Conservation (phyloP, 2,888 invertebrate species). For the Calephelis perditalis region DNA sequence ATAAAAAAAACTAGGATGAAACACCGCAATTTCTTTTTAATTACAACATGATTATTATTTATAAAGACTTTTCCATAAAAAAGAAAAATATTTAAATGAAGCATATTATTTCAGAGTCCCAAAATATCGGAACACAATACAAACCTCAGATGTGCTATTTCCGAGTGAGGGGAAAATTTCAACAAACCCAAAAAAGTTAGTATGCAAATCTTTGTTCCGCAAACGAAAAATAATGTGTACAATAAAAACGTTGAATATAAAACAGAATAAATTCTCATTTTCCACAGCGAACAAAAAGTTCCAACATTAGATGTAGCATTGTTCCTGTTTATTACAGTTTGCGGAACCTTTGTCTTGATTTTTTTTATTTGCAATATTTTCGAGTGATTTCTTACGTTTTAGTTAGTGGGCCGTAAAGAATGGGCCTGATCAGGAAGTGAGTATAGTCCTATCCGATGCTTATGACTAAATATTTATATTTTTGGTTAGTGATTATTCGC, state of each 20-base stretch:
- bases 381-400: background rate
- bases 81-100: too few species aligned
- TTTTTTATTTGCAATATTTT: conserved; percentile 9
- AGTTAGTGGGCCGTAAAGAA: too few species aligned
- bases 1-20: too few species aligned
- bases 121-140: conserved; percentile 7
- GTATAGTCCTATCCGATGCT: too few species aligned
- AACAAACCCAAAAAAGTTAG: conserved; percentile 23
- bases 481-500: too few species aligned
- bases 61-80: too few species aligned
- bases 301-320: conserved; percentile 21
- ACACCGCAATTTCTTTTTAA: too few species aligned
- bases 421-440: too few species aligned
- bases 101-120: conserved; percentile 13
- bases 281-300: conserved; percentile 27
- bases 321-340: conserved; percentile 8
- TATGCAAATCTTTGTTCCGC: conserved; percentile 27
- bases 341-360: background rate
- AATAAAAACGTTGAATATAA: conserved; percentile 28
- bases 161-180: background rate
- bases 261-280: conserved; percentile 30
- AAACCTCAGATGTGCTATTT: conserved; percentile 14
- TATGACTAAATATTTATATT: too few species aligned
- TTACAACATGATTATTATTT: too few species aligned
- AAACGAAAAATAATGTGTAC: conserved; percentile 28